Base-by-base conservation (phyloP, 1,140 invertebrate species). In the Venustaconcha ellipsiformis region DNA sequence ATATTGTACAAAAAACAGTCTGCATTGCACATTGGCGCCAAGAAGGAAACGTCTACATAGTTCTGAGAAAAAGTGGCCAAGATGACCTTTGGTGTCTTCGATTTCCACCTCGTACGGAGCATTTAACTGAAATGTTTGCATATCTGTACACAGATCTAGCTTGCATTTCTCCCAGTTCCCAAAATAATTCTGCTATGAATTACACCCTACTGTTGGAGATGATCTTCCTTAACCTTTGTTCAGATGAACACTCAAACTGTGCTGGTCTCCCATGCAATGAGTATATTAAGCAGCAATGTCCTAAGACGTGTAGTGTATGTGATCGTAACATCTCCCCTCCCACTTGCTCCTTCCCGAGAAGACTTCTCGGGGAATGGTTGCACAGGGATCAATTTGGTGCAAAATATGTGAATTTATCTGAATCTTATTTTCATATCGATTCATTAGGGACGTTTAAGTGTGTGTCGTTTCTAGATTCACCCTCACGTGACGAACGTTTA, bases 201-300 rank as follows among this genome's bases (percentile, higher is more conserved):
- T 67, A 80, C 18, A 72, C 66, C 2, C 55, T 84, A 57, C 64
- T 76, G 13, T 74, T 85, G 23, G 66, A 80, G 57, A 58, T 62
- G 57, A 67, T 77, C 15, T 59, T 72, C 14, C 76, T 76, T 57
- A 71, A 72, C 13, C 57, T 84, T 12, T 85, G 84, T 62, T 70
- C 80, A n/a, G 84, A 85, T 65, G 84, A 85, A 65, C 83, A 85
- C 72, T 57, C 63, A 13, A 72, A 81, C 37, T 85, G 84, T 70
- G 65, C 70, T 1, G 71, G 71, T 23, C 73, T 82, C 15, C 70
- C 72, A 23, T 85, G 84, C 67, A 79, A 75, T 20, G 30, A 62
- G 4, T 73, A 79, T 63, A 72, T 80, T 17, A 62, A 76, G 26
- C 75, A 77, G 14, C 76, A 82, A 68, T 85, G 84, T 70, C 78